Evolutionary conservation across 1,140 invertebrate genomes (phyloP).

Genomic region (Drosophila ananassae): DNA sequence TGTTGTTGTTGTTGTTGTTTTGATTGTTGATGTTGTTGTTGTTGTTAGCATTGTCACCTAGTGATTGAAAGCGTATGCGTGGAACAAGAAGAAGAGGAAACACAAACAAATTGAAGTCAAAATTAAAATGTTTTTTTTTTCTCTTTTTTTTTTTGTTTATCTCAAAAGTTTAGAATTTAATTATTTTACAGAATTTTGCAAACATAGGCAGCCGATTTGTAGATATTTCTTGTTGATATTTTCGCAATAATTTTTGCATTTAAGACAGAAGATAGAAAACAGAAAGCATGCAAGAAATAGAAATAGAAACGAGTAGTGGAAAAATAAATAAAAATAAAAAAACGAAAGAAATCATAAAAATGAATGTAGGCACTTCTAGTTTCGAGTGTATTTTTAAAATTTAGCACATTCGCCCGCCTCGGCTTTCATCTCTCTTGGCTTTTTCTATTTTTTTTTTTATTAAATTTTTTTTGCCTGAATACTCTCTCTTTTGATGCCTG

Average conservation of each 20-base stretch:
- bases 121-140: constrained; percentile 61
- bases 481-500: constrained; percentile 44
- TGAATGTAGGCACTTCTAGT: constrained; percentile 60
- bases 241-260: constrained; percentile 12
- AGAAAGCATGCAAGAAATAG: constrained; percentile 35
- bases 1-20: constrained; percentile 41
- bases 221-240: constrained; percentile 29
- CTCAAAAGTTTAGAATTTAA: constrained; percentile 19
- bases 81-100: constrained; percentile 75
- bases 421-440: constrained; percentile 23
- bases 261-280: constrained; percentile 16
- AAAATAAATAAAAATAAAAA: constrained; percentile 33
- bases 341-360: constrained; percentile 51
- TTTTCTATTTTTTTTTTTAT: constrained; percentile 19
- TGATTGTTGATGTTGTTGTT: constrained; percentile 54
- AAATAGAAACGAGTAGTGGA: constrained; percentile 63
- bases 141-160: constrained; percentile 15
- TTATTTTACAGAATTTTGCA: constrained; percentile 45
- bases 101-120: constrained; percentile 80
- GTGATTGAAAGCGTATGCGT: constrained; percentile 76
- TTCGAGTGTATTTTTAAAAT: constrained; percentile 66
- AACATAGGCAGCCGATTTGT: constrained; percentile 66
- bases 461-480: constrained; percentile 46
- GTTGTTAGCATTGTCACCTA: constrained; percentile 76
- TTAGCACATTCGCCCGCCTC: constrained; percentile 54